Evolutionary conservation across 2,113 vertebrate genomes (phyloP).

Genomic region (Podarcis raffonei): DNA sequence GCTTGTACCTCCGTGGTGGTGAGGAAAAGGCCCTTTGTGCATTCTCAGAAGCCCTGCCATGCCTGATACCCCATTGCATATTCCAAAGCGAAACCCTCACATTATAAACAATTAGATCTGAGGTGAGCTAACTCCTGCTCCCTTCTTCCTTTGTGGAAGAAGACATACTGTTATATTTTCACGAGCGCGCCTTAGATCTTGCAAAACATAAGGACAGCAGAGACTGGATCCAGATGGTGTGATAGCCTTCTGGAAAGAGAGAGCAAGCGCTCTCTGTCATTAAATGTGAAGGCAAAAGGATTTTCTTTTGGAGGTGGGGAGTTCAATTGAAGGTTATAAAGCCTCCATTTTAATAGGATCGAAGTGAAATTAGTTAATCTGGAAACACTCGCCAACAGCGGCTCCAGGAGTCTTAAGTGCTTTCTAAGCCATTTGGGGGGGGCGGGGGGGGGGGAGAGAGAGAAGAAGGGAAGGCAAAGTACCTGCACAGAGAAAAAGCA

Average conservation of each 20-base stretch:
- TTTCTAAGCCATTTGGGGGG: constrained; percentile 66
- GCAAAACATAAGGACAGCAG: background rate
- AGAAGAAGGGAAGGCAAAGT: background rate
- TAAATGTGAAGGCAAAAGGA: constrained; percentile 46
- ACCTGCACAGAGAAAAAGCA: background rate
- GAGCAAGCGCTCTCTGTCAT: constrained; percentile 30
- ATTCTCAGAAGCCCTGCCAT: background rate
- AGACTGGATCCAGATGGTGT: background rate
- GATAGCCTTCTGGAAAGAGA: background rate
- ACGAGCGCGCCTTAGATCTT: background rate
- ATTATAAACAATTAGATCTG: background rate
- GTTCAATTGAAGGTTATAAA: constrained; percentile 73
- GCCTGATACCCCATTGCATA: background rate
- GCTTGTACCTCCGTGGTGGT: background rate
- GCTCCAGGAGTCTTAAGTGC: constrained; percentile 67
- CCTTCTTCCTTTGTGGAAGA: background rate
- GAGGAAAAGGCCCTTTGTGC: background rate
- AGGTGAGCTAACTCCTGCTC: background rate
- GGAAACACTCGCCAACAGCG: constrained; percentile 66
- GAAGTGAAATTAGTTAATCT: constrained; percentile 76
- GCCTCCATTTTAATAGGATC: constrained; percentile 70
- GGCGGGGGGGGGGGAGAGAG: fast-evolving
- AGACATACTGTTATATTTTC: background rate
- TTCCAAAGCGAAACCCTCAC: background rate
- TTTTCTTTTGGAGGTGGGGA: constrained; percentile 57